These are phyloP conservation scores for Anthoscopus minutus DNA, from an alignment of 2,113 vertebrate species.

Conservation along the genomic window DNA sequence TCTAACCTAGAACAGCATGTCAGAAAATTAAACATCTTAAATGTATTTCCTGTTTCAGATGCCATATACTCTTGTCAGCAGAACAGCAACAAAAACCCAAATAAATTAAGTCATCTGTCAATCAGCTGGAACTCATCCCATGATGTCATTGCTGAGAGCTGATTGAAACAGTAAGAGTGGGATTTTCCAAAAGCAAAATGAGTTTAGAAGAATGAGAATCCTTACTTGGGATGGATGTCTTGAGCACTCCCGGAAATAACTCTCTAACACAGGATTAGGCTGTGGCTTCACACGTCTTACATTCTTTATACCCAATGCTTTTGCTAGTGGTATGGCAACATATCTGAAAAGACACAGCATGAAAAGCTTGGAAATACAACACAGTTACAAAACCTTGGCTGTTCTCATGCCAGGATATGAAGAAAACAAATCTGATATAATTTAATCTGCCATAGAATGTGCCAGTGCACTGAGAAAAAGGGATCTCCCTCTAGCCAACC, in stretches of 20 bases:
- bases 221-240: slow-evolving; percentile 82
- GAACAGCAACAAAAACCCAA: slow-evolving; percentile 32
- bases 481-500: neutral
- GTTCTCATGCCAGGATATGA: neutral
- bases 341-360: slow-evolving; percentile 70
- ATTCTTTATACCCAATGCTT: slow-evolving; percentile 75
- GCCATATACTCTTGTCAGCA: slow-evolving; percentile 6
- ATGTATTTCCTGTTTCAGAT: slow-evolving; percentile 10
- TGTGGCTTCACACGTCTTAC: slow-evolving; percentile 63
- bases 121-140: slow-evolving; percentile 36
- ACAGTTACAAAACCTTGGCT: neutral
- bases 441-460: neutral
- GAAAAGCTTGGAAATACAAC: neutral
- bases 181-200: neutral
- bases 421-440: neutral
- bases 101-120: slow-evolving; percentile 41
- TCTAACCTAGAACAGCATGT: neutral
- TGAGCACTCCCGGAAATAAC: slow-evolving; percentile 71
- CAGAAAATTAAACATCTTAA: slow-evolving; percentile 34
- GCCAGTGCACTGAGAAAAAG: neutral
- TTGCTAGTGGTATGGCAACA: slow-evolving; percentile 81
- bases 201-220: slow-evolving; percentile 16
- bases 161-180: slow-evolving; percentile 33
- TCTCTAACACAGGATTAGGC: slow-evolving; percentile 77
- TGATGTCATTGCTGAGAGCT: slow-evolving; percentile 8